Percentiles rank a stretch among this genome's conserved stretches.
Conservation (phyloP, 1,140 invertebrate species). For the Cyclina sinensis region DNA sequence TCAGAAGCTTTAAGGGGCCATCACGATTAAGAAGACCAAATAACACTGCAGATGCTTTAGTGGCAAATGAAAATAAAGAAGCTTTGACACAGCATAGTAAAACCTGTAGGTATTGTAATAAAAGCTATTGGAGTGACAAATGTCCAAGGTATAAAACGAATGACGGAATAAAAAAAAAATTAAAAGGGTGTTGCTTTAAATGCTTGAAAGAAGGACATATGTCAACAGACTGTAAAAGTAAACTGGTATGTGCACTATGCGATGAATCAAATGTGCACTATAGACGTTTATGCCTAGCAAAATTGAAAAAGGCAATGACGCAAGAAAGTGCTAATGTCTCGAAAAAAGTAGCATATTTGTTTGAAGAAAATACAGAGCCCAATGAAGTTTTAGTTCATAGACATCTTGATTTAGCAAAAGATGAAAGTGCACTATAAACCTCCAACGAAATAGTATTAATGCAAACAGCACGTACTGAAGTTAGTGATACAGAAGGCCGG, state of each 20-base stretch:
- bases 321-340: slow-evolving; percentile 1
- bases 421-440: not conserved
- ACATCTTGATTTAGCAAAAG: too few relatives aligned
- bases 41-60: not conserved
- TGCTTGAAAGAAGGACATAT: slow-evolving; percentile 49
- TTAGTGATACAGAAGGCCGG: not conserved
- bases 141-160: slow-evolving; percentile 34
- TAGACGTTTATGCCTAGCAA: slow-evolving; percentile 20
- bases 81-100: not conserved
- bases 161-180: slow-evolving; percentile 47
- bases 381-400: not conserved
- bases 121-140: slow-evolving; percentile 57
- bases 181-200: slow-evolving; percentile 52
- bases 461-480: not conserved
- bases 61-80: slow-evolving; percentile 27
- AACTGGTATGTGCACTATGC: slow-evolving; percentile 20
- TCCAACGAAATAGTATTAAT: slow-evolving; percentile 26
- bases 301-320: not conserved
- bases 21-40: too few relatives aligned
- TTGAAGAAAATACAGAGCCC: not conserved
- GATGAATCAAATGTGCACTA: slow-evolving; percentile 9
- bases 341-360: not conserved
- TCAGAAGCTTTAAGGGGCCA: too few relatives aligned
- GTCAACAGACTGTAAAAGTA: slow-evolving; percentile 45
- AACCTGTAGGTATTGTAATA: slow-evolving; percentile 54